Evolutionary conservation across 2,113 vertebrate genomes (phyloP).

Genomic region (Hystrix cristata): DNA sequence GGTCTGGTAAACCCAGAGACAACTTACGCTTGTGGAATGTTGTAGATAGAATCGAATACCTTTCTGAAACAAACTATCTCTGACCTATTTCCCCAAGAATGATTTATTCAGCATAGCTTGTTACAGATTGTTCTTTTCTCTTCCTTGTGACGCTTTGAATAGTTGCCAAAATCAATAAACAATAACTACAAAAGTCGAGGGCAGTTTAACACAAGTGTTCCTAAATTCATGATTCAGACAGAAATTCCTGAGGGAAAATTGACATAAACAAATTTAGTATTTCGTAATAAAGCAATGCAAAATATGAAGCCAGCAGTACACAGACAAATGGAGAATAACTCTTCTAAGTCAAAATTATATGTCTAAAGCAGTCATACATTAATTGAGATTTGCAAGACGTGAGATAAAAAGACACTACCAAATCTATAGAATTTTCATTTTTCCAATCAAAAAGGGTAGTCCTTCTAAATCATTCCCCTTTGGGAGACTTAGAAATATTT

Average conservation of each 20-base stretch:
- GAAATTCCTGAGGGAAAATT: slow-evolving; percentile 8
- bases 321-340: not conserved
- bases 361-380: slow-evolving; percentile 16
- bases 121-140: slow-evolving; percentile 35
- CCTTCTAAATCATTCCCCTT: not conserved
- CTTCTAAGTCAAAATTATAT: slow-evolving; percentile 17
- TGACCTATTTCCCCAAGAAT: slow-evolving; percentile 42
- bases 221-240: slow-evolving; percentile 22
- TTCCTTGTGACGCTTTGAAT: not conserved
- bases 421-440: not conserved
- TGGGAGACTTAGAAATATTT: not conserved
- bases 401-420: not conserved
- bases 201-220: slow-evolving; percentile 14
- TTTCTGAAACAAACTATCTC: slow-evolving; percentile 53
- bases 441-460: not conserved
- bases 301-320: not conserved
- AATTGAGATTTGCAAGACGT: not conserved
- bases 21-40: slow-evolving; percentile 20
- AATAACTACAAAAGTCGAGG: not conserved
- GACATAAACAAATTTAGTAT: slow-evolving; percentile 1
- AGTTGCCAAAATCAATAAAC: slow-evolving; percentile 45
- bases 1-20: slow-evolving; percentile 64
- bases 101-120: slow-evolving; percentile 41
- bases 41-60: slow-evolving; percentile 30
- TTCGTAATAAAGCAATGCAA: not conserved